Percentiles rank a stretch among this genome's conserved stretches.
phyloP scores from a whole-genome alignment of 2,888 invertebrate genomes.

The Mycalesis mineus region DNA sequence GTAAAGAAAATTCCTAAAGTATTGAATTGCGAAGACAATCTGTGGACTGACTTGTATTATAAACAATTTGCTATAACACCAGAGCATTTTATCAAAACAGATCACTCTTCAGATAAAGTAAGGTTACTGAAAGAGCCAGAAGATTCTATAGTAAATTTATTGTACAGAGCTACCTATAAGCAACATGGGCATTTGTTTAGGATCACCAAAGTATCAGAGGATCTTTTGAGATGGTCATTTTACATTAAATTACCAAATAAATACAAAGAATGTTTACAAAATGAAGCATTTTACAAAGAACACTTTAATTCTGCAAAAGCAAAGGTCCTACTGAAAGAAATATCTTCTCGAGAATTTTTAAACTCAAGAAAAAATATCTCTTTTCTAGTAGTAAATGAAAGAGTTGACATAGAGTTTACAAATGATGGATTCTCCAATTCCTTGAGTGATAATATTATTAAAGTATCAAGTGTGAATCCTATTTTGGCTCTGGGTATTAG shows the following conservation, averaged over 20 bases:
- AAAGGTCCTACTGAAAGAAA: conserved; percentile 38
- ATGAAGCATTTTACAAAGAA: conserved; percentile 31
- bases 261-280: conserved; percentile 42
- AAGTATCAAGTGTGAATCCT: conserved; percentile 43
- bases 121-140: conserved; percentile 36
- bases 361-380: conserved; percentile 39
- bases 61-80: conserved; percentile 43
- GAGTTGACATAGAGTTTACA: conserved; percentile 42
- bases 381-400: conserved; percentile 43
- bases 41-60: conserved; percentile 51
- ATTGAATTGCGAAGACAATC: conserved; percentile 42
- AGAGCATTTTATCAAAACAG: conserved; percentile 54
- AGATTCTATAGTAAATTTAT: conserved; percentile 38
- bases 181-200: conserved; percentile 43
- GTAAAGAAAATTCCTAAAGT: conserved; percentile 51
- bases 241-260: conserved; percentile 51
- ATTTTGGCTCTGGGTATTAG: conserved; percentile 45
- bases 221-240: conserved; percentile 34
- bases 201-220: conserved; percentile 34
- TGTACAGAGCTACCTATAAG: conserved; percentile 36
- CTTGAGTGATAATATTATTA: conserved; percentile 37
- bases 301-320: conserved; percentile 39
- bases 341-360: conserved; percentile 48
- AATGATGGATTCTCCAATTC: conserved; percentile 46
- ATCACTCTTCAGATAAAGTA: conserved; percentile 24